Conservation (phyloP, 2,888 invertebrate genomes). For the Escarpia spicata region DNA sequence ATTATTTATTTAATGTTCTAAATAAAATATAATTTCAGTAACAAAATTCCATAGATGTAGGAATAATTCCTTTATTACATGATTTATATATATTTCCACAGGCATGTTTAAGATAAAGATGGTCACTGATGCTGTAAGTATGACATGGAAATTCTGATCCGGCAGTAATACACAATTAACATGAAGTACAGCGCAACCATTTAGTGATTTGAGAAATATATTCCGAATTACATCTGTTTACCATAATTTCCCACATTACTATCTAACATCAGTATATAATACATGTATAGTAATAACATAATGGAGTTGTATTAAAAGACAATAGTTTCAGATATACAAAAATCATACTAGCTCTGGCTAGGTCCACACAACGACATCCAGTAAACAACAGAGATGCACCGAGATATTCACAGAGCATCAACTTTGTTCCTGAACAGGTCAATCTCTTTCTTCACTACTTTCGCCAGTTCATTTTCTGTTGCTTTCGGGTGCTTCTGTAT, state of each 20-base stretch:
- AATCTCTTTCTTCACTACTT: not conserved
- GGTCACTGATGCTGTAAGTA: not conserved
- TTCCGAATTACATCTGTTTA: not conserved
- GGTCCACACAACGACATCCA: not conserved
- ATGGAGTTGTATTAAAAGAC: not conserved
- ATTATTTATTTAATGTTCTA: too few species aligned
- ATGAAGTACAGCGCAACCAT: not conserved
- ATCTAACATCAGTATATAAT: not conserved
- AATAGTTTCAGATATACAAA: not conserved
- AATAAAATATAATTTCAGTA: too few species aligned
- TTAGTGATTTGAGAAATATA: not conserved
- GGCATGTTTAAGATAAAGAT: not conserved
- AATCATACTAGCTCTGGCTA: not conserved
- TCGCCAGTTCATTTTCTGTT: not conserved
- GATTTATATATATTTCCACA: too few species aligned
- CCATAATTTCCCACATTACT: not conserved
- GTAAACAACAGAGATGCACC: not conserved
- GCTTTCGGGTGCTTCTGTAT: not conserved
- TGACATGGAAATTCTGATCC: not conserved
- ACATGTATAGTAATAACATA: not conserved
- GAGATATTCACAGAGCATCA: not conserved
- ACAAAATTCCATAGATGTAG: too few species aligned
- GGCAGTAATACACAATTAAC: not conserved
- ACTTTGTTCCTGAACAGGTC: not conserved
- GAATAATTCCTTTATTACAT: too few species aligned